Conservation (phyloP, 2,113 vertebrate species). For the Cochlearius cochlearius region DNA sequence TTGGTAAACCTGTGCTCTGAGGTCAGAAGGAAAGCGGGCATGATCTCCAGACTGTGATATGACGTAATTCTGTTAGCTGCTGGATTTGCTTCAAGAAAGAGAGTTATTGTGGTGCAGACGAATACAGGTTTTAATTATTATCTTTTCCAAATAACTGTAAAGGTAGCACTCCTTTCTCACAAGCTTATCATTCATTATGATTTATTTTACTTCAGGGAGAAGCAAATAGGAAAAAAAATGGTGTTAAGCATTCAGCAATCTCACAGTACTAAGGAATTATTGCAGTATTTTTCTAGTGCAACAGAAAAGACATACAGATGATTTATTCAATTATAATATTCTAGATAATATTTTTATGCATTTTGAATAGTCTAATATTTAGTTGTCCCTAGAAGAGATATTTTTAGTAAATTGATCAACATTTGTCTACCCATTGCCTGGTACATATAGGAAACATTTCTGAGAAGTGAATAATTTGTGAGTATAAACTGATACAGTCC, state of each 20-base stretch:
- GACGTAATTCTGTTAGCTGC: not conserved
- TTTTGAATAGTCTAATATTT: not conserved
- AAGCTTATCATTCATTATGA: not conserved
- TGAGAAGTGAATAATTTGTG: not conserved
- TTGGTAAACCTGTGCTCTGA: not conserved
- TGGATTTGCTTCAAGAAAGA: not conserved
- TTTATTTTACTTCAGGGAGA: not conserved
- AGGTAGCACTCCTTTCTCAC: not conserved
- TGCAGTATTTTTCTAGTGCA: not conserved
- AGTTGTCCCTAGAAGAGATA: not conserved
- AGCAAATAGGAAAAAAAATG: not conserved
- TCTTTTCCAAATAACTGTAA: not conserved
- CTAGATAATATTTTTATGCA: not conserved
- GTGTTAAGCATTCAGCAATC: not conserved
- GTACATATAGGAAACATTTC: not conserved
- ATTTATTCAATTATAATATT: not conserved
- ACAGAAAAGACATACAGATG: not conserved
- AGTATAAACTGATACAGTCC: not conserved
- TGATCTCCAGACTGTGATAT: not conserved
- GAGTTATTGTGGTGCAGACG: not conserved
- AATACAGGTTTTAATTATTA: not conserved
- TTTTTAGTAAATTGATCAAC: not conserved
- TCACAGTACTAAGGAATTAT: not conserved
- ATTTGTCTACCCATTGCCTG: not conserved
- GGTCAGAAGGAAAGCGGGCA: not conserved